Conservation (phyloP, 2,888 invertebrate species). For the Eledone cirrhosa region DNA sequence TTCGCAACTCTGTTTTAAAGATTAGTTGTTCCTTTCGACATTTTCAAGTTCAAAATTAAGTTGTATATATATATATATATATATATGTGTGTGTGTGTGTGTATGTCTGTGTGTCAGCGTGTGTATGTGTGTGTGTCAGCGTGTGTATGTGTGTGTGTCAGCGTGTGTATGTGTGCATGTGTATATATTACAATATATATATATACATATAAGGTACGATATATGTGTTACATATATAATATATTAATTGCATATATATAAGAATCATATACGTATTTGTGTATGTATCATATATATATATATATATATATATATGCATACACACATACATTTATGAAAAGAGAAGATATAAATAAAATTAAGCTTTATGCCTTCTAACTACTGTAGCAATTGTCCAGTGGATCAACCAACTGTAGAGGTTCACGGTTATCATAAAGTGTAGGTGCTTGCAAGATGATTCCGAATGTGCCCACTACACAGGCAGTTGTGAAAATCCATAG, state of each 20-base stretch:
- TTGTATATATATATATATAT: neutral
- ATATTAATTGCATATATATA: neutral
- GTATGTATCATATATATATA: neutral
- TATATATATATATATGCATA: neutral
- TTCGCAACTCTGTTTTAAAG: too few species aligned
- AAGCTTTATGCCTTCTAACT: conserved; percentile 13
- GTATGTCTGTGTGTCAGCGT: too few species aligned
- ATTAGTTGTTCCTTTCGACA: too few species aligned
- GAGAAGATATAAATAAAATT: neutral
- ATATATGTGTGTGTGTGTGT: neutral
- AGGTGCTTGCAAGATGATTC: conserved; percentile 64
- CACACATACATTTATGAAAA: neutral
- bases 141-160: too few species aligned
- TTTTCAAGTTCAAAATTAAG: too few species aligned
- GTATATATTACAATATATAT: neutral
- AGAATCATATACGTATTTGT: neutral
- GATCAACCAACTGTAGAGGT: conserved; percentile 41
- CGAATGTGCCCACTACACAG: conserved; percentile 62
- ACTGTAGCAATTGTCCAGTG: conserved; percentile 24
- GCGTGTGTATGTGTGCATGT: neutral
- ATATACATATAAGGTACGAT: neutral
- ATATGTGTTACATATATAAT: too few species aligned
- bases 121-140: too few species aligned
- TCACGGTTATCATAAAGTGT: conserved; percentile 60
- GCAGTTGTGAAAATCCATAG: conserved; percentile 63